Evolutionary conservation across 2,888 invertebrate genomes (phyloP).

Genomic region (Deroplatys truncata): DNA sequence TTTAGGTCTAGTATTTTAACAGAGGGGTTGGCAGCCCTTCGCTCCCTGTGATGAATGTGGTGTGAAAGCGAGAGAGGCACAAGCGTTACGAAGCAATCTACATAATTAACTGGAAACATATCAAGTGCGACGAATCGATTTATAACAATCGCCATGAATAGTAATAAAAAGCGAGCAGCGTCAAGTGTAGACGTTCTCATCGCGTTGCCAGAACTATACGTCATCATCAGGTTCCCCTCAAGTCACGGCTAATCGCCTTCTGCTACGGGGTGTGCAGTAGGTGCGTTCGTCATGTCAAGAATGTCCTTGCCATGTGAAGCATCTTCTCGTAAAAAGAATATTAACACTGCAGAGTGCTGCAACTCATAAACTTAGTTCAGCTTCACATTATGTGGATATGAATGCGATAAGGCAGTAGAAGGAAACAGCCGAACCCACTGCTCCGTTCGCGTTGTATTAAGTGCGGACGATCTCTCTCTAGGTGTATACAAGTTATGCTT

Average conservation of each 20-base stretch:
- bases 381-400: no score
- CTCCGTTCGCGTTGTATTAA: no score
- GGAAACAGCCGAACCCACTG: no score
- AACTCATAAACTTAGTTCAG: no score
- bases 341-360: no score
- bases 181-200: neutral
- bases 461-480: no score
- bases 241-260: neutral
- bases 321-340: no score
- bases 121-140: neutral
- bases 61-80: neutral
- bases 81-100: neutral
- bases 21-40: neutral
- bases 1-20: neutral
- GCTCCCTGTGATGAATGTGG: neutral
- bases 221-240: neutral
- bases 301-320: no score
- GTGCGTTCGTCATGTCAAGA: neutral
- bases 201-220: neutral
- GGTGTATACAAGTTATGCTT: no score
- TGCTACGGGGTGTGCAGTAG: neutral
- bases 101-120: neutral
- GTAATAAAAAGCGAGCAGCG: neutral
- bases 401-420: no score
- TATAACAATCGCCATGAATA: neutral